phyloP scores from a whole-genome alignment of 2,888 invertebrate species.

The Nephrotoma appendiculata region DNA sequence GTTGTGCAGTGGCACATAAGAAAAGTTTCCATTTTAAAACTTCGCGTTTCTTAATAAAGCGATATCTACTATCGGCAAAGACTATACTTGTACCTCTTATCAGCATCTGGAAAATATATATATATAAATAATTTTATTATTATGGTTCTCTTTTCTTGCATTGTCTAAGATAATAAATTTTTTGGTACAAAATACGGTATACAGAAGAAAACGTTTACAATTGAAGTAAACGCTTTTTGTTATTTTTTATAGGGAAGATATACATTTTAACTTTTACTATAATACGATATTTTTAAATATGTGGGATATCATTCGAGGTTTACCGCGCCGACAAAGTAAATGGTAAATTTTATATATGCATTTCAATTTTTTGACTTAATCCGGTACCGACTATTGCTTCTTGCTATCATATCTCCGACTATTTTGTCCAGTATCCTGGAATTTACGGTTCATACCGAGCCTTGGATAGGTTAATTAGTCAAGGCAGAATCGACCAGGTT shows the following conservation, averaged over 20 bases:
- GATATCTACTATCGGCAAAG: background rate
- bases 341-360: no score
- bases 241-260: background rate
- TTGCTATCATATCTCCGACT: no score
- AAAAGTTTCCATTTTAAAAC: background rate
- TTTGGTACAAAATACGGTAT: background rate
- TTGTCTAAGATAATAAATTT: background rate
- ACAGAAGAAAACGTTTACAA: background rate
- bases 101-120: background rate
- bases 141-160: background rate
- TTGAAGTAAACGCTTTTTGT: background rate
- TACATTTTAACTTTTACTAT: background rate
- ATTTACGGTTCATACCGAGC: no score
- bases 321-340: no score
- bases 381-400: no score
- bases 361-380: no score
- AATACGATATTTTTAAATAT: background rate
- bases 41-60: background rate
- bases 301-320: background rate
- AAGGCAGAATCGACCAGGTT: no score
- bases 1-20: background rate
- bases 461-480: no score
- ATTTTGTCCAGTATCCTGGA: no score
- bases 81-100: background rate
- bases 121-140: background rate